Evolutionary conservation across 2,888 invertebrate genomes (phyloP), one percentile per base, ranked within the genome.

Genomic region (Deilephila elpenor): DNA sequence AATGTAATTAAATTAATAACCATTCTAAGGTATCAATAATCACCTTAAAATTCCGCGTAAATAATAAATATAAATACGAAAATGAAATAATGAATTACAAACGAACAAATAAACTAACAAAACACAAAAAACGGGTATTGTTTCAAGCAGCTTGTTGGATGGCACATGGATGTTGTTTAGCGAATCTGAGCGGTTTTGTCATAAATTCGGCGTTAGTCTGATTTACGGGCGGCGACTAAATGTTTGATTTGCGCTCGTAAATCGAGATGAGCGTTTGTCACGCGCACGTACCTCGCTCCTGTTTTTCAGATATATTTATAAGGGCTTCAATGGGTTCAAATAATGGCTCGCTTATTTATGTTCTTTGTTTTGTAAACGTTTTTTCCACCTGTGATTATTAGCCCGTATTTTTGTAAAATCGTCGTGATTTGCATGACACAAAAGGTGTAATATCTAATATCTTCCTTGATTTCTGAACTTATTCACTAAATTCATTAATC

Each of bases 181-280:
- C 84, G 83, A 84, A 87, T 82, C 83, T 85, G 82, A 17, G 56
- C 79, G 80, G 80, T 81, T 81, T 82, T 80, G 83, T 89, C 86
- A 90, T 93, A 93, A 94, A 94, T 93, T 88, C 84, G 81, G 76
- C 81, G 82, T 83, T 86, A 92, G 89, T 85, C 93, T 93, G 94
- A 94, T 94, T 94, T 94, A 94, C 93, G 85, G 85, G 89, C 85
- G 77, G 83, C 86, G 87, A 84, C 92, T 93, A 93, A 93, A 93
- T 93, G 92, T 93, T 93, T 93, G 93, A 93, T 93, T 93, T 93
- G 91, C 86, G 89, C 91, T 84, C 92, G 90, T 93, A 93, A 93
- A 94, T 94, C 91, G 93, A 93, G 94, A 93, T 94, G 91, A 94
- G 88, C 93, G 85, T 87, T 84, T 89, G 91, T 90, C 91, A 89